Conservation (phyloP, 1,140 invertebrate genomes). For the Heterodera schachtii region DNA sequence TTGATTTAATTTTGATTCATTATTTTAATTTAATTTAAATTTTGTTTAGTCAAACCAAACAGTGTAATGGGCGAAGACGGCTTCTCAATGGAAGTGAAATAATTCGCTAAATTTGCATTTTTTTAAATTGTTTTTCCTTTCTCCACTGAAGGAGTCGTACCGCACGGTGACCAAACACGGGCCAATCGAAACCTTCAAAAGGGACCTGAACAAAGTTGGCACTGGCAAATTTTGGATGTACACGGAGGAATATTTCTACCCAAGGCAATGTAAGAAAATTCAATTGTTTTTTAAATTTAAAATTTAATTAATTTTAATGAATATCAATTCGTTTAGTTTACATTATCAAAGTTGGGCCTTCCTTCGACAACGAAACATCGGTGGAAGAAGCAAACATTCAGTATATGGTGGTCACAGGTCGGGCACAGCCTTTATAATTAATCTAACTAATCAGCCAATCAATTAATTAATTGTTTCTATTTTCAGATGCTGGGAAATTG, state of each 20-base stretch:
- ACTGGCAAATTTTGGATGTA: constrained; percentile 66
- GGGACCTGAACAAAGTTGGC: constrained; percentile 65
- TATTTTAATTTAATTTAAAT: neutral
- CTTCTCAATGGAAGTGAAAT: constrained; percentile 59
- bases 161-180: constrained; percentile 61
- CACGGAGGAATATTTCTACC: constrained; percentile 66
- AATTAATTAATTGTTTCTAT: neutral
- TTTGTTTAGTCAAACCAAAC: constrained; percentile 60
- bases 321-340: constrained; percentile 55
- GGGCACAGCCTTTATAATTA: neutral
- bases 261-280: constrained; percentile 60
- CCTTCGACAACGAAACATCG: constrained; percentile 58
- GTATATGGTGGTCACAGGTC: constrained; percentile 59
- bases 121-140: neutral
- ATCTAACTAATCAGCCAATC: neutral
- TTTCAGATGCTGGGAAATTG: constrained; percentile 58
- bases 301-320: neutral
- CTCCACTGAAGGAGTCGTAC: constrained; percentile 51
- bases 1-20: neutral
- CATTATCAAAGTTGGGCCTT: constrained; percentile 63
- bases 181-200: constrained; percentile 64
- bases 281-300: constrained; percentile 1
- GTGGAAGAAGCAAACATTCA: constrained; percentile 51
- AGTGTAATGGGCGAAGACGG: constrained; percentile 65
- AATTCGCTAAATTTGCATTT: constrained; percentile 9